Percentiles rank a stretch among this genome's conserved stretches.
Conservation (phyloP, 2,888 invertebrate species). For the Neria commutata region DNA sequence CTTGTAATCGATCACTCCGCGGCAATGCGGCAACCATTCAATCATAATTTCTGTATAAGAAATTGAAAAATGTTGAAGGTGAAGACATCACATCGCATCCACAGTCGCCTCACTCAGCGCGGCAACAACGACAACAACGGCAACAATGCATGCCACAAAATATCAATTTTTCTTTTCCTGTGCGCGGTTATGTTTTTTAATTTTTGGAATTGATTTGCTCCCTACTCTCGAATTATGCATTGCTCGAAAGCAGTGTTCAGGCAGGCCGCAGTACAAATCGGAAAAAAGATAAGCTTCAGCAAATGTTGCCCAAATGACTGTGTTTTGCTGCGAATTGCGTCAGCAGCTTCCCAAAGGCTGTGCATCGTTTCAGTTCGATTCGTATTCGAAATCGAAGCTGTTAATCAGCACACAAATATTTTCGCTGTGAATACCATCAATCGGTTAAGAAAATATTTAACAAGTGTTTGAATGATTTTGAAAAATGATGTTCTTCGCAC, state of each 20-base stretch:
- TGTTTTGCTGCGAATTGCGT: slow-evolving; percentile 11
- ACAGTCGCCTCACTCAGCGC: neutral
- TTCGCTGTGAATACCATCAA: slow-evolving; percentile 43
- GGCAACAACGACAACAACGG: neutral
- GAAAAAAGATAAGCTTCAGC: neutral
- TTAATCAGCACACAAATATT: slow-evolving; percentile 51
- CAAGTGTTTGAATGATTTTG: slow-evolving; percentile 60
- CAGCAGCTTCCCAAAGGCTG: slow-evolving; percentile 22
- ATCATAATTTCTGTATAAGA: neutral
- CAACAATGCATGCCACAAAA: neutral
- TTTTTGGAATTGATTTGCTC: neutral
- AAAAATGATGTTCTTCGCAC: slow-evolving; percentile 53
- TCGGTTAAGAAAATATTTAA: slow-evolving; percentile 57
- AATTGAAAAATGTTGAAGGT: slow-evolving; percentile 1
- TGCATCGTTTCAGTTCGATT: neutral
- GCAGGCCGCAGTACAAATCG: neutral
- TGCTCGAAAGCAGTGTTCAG: neutral
- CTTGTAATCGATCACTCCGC: slow-evolving; percentile 2
- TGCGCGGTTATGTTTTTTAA: neutral
- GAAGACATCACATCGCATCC: neutral
- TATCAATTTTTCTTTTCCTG: neutral
- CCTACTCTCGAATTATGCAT: neutral
- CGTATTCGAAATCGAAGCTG: slow-evolving; percentile 34
- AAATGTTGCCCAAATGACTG: slow-evolving; percentile 4
- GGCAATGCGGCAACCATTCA: neutral